Conservation (phyloP, 2,113 vertebrate genomes). For the Gymnarchus niloticus region DNA sequence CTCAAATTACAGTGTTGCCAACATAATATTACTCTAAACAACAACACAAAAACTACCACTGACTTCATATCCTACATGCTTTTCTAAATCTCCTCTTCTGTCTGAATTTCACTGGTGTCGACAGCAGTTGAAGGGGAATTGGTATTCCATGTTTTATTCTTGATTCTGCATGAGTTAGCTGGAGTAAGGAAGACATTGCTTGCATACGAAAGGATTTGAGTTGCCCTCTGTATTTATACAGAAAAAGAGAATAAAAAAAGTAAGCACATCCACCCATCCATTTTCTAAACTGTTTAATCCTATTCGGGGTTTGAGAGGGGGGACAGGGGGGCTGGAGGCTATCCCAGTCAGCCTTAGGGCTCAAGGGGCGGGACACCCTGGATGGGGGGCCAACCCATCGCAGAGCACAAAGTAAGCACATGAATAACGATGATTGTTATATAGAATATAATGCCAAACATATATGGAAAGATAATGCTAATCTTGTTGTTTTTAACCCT, state of each 20-base stretch:
- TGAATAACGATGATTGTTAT: not conserved
- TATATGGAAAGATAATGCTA: not conserved
- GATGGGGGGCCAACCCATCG: too few relatives aligned
- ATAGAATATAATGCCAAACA: not conserved
- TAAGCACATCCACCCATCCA: too few relatives aligned
- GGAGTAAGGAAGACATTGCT: not conserved
- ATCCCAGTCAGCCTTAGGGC: too few relatives aligned
- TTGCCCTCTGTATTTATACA: not conserved
- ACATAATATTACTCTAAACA: not conserved
- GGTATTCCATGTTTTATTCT: not conserved
- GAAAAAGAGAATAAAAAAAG: not conserved
- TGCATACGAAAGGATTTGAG: not conserved
- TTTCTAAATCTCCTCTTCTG: not conserved
- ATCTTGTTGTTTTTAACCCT: not conserved
- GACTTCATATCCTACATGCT: not conserved
- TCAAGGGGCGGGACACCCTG: too few relatives aligned
- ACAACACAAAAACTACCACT: not conserved
- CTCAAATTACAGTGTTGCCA: not conserved
- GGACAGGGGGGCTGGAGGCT: too few relatives aligned
- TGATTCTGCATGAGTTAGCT: not conserved
- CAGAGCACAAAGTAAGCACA: too few relatives aligned
- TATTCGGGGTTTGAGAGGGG: too few relatives aligned
- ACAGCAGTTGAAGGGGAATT: not conserved
- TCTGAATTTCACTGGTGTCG: not conserved
- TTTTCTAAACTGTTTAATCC: too few relatives aligned